Conservation (phyloP, 1,140 invertebrate species). For the Rhagoletis zephyria region DNA sequence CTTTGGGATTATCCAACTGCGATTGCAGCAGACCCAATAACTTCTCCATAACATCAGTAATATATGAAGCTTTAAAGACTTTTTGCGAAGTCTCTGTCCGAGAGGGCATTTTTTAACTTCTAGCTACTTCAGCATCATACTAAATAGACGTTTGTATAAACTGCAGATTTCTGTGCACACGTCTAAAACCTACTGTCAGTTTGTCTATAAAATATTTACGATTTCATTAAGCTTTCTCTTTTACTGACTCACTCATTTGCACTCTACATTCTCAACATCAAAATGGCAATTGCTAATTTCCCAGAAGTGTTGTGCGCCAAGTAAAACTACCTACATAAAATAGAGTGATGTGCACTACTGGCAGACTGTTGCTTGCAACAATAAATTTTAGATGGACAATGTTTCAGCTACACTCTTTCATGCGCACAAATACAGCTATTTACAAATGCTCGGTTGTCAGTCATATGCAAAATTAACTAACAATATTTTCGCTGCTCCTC, state of each 20-base stretch:
- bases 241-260: slow-evolving; percentile 12
- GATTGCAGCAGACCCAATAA: not conserved
- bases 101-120: not conserved
- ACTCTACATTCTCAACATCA: not conserved
- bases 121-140: not conserved
- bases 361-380: not conserved
- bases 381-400: not conserved
- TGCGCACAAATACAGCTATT: too few relatives aligned
- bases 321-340: slow-evolving; percentile 5
- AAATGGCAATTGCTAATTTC: slow-evolving; percentile 38
- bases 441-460: slow-evolving; percentile 3
- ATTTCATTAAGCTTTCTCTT: slow-evolving; percentile 28
- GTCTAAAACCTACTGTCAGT: not conserved
- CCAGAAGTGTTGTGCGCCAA: slow-evolving; percentile 9
- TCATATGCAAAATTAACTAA: not conserved
- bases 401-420: too few relatives aligned
- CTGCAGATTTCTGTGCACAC: not conserved
- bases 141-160: not conserved
- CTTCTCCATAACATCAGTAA: too few relatives aligned
- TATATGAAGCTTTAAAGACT: too few relatives aligned
- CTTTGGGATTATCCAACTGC: not conserved
- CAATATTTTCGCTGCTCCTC: not conserved
- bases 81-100: not conserved
- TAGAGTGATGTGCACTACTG: not conserved
- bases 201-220: slow-evolving; percentile 36